Percentiles rank a stretch among this genome's conserved stretches.
These are phyloP conservation scores for Bombus superbus DNA, from an alignment of 1,140 invertebrate genomes.

Conservation along the genomic window DNA sequence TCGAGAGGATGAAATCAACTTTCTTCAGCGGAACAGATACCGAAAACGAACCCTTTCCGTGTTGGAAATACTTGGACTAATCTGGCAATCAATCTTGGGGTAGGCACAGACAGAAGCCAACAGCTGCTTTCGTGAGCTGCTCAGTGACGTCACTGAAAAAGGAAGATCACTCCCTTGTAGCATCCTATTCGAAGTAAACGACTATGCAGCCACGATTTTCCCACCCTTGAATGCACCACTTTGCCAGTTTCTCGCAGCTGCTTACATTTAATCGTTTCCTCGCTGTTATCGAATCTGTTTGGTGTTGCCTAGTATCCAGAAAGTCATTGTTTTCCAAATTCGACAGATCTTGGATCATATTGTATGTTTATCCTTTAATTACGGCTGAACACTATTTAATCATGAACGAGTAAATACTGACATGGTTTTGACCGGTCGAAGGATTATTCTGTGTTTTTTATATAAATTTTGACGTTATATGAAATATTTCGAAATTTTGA, in stretches of 20 bases:
- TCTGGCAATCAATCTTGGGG: slow-evolving; percentile 69
- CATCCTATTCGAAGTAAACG: slow-evolving; percentile 64
- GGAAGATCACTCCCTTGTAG: slow-evolving; percentile 68
- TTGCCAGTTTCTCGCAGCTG: slow-evolving; percentile 56
- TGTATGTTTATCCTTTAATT: no score
- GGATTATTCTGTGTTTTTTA: no score
- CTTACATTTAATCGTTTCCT: slow-evolving; percentile 56
- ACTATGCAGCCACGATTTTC: slow-evolving; percentile 56
- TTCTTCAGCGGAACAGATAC: slow-evolving; percentile 31
- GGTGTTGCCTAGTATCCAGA: background rate
- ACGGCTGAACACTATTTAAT: background rate
- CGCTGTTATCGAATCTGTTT: slow-evolving; percentile 20
- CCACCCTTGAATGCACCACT: slow-evolving; percentile 59
- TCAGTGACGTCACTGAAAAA: slow-evolving; percentile 61
- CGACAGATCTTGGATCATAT: no score
- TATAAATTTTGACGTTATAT: no score
- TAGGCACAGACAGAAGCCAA: slow-evolving; percentile 58
- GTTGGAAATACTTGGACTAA: slow-evolving; percentile 60
- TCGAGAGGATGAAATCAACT: slow-evolving; percentile 46
- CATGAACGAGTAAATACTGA: background rate
- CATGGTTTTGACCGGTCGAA: no score
- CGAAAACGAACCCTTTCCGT: slow-evolving; percentile 53
- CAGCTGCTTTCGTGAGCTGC: slow-evolving; percentile 59
- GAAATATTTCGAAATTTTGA: no score
- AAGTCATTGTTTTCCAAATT: slow-evolving; percentile 10